phyloP scores from a whole-genome alignment of 2,888 invertebrate species.

The Apodemia zela region DNA sequence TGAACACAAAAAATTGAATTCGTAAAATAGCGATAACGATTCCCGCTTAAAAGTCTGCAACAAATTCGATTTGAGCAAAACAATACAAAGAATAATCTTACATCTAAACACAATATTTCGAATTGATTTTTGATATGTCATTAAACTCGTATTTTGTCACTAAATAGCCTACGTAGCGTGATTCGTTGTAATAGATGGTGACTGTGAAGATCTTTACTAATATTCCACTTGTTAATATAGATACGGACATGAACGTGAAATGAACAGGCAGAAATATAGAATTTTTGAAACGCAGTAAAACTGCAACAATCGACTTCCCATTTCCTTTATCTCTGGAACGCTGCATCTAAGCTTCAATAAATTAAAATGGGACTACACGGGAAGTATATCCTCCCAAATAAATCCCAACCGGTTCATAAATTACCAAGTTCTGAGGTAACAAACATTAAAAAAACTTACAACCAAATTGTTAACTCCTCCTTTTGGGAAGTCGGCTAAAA shows the following conservation, averaged over 20 bases:
- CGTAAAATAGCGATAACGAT: background rate
- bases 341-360: no score
- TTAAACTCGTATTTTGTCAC: conserved; percentile 8
- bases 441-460: no score
- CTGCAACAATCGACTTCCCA: no score
- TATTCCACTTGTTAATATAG: background rate
- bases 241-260: background rate
- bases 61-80: background rate
- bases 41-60: background rate
- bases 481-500: no score
- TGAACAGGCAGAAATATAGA: background rate
- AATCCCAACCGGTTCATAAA: no score
- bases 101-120: background rate
- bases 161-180: background rate
- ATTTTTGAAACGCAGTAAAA: no score
- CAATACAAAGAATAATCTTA: background rate
- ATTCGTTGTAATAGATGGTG: background rate
- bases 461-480: no score
- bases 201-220: background rate
- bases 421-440: no score
- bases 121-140: conserved; percentile 3
- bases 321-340: no score
- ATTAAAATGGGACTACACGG: no score
- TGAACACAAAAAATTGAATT: no score
- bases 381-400: no score